A percentile compares a stretch with the other conserved stretches of the same genome.
Conservation (phyloP, 2,797 vertebrate species). For the Aldrovandia affinis region DNA sequence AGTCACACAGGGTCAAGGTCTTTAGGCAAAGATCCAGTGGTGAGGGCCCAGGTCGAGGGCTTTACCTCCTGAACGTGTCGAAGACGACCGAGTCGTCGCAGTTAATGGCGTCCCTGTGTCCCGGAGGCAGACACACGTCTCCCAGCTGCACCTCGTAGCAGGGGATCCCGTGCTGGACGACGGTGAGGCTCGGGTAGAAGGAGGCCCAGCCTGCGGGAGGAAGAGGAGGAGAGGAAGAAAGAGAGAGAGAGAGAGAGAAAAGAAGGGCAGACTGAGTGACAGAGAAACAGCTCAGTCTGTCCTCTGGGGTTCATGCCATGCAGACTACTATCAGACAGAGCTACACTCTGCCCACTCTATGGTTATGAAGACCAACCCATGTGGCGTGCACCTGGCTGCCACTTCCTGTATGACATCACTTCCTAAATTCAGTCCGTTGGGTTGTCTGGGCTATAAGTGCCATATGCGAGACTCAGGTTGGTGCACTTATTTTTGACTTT, state of each 20-base stretch:
- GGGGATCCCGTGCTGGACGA: slow-evolving; percentile 98
- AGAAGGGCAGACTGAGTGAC: slow-evolving; percentile 77
- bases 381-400: slow-evolving; percentile 45
- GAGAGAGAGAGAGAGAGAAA: slow-evolving; percentile 63
- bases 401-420: slow-evolving; percentile 39
- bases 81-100: slow-evolving; percentile 99
- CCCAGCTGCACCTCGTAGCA: slow-evolving; percentile 97
- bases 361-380: slow-evolving; percentile 43
- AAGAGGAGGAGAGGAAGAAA: neutral
- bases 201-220: slow-evolving; percentile 89
- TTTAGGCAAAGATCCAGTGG: neutral
- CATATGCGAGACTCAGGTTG: slow-evolving; percentile 61
- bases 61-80: slow-evolving; percentile 96
- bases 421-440: slow-evolving; percentile 67
- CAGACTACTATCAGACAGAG: slow-evolving; percentile 51
- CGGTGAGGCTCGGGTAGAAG: slow-evolving; percentile 98
- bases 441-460: slow-evolving; percentile 93
- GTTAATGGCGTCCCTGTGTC: slow-evolving; percentile 97
- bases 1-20: neutral
- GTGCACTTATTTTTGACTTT: neutral
- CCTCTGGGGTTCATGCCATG: slow-evolving; percentile 22
- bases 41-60: neutral
- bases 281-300: slow-evolving; percentile 74
- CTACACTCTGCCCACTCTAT: slow-evolving; percentile 54
- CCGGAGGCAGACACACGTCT: slow-evolving; percentile 95